These are phyloP conservation scores for Zelleria hepariella DNA, from an alignment of 2,888 invertebrate genomes.

Conservation along the genomic window DNA sequence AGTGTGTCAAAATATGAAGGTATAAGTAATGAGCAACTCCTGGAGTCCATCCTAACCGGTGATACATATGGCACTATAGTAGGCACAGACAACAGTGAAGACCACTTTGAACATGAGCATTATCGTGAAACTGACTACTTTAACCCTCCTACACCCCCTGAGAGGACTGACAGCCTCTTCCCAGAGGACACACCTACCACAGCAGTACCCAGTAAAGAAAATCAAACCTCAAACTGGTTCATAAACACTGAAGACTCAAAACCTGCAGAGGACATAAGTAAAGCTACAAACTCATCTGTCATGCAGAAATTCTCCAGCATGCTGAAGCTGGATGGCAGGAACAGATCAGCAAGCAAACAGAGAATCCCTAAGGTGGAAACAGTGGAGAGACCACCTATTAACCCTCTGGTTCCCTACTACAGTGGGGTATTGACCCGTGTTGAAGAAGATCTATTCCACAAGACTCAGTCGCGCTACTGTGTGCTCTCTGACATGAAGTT, in stretches of 20 bases:
- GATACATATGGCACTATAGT: conserved; percentile 77
- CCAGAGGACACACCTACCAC: conserved; percentile 24
- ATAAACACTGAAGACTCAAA: conserved; percentile 21
- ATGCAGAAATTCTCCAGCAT: conserved; percentile 53
- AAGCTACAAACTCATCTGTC: conserved; percentile 38
- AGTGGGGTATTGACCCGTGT: conserved; percentile 75
- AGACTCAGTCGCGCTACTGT: conserved; percentile 81
- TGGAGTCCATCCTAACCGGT: conserved; percentile 76
- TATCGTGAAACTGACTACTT: conserved; percentile 47
- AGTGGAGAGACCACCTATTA: conserved; percentile 68
- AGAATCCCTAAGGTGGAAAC: conserved; percentile 29
- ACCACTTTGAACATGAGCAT: conserved; percentile 27
- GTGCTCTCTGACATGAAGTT: conserved; percentile 80
- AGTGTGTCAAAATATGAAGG: conserved; percentile 41
- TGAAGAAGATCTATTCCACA: conserved; percentile 80
- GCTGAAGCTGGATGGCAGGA: conserved; percentile 65
- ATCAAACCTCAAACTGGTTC: conserved; percentile 60
- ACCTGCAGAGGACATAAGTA: conserved; percentile 18
- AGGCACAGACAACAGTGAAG: conserved; percentile 50
- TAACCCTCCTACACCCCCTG: conserved; percentile 75
- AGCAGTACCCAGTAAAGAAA: conserved; percentile 32
- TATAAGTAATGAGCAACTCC: conserved; percentile 74
- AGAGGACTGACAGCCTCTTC: conserved; percentile 75
- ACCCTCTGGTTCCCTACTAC: conserved; percentile 61
- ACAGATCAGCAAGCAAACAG: conserved; percentile 39